These are phyloP conservation scores for Cyprinus carpio DNA, from an alignment of 2,113 vertebrate genomes.

Conservation along the genomic window DNA sequence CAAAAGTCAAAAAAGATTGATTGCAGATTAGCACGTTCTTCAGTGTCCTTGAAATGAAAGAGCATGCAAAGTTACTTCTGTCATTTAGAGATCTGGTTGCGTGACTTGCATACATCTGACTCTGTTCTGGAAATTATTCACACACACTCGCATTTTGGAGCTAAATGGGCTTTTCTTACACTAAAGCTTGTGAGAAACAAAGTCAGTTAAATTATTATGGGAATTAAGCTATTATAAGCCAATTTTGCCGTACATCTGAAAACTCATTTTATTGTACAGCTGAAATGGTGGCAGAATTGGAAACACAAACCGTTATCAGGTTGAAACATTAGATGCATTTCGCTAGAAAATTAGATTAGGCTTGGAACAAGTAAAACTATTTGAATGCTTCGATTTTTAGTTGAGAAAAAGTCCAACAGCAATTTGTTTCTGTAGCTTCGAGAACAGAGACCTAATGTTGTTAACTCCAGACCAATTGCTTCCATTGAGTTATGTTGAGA, in stretches of 20 bases:
- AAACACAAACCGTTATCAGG: constrained; percentile 38
- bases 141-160: constrained; percentile 5
- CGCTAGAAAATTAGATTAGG: constrained; percentile 51
- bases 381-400: constrained; percentile 57
- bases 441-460: constrained; percentile 53
- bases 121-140: constrained; percentile 17
- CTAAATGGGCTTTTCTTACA: constrained; percentile 14
- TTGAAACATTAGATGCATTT: constrained; percentile 40
- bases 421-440: constrained; percentile 24
- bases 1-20: constrained; percentile 7
- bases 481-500: constrained; percentile 52
- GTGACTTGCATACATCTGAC: constrained; percentile 19
- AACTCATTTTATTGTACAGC: constrained; percentile 24
- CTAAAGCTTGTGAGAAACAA: constrained; percentile 8
- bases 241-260: constrained; percentile 57
- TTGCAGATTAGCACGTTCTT: constrained; percentile 8
- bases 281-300: constrained; percentile 11
- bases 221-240: neutral
- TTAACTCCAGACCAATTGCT: constrained; percentile 59
- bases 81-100: constrained; percentile 18
- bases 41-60: constrained; percentile 34
- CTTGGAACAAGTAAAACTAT: constrained; percentile 44
- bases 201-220: neutral
- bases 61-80: constrained; percentile 30
- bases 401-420: constrained; percentile 51